These are phyloP conservation scores for Drosophila neocordata DNA, from an alignment of 1,140 invertebrate species.

Conservation along the genomic window DNA sequence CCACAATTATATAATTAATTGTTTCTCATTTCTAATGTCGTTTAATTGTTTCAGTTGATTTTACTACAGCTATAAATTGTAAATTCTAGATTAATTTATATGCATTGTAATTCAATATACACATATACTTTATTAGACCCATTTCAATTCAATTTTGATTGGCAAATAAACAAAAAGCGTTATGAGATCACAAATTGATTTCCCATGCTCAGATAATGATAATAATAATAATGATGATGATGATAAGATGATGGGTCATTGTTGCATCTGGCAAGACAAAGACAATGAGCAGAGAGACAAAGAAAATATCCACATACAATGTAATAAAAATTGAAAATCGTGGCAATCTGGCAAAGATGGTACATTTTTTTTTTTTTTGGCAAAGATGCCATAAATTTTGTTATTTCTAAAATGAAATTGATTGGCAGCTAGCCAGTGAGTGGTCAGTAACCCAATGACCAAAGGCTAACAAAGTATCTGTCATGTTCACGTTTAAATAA, in stretches of 20 bases:
- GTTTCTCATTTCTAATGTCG: slow-evolving; percentile 88
- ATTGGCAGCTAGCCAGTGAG: slow-evolving; percentile 59
- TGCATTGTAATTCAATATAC: not conserved
- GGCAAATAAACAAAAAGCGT: slow-evolving; percentile 43
- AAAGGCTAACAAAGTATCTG: slow-evolving; percentile 10
- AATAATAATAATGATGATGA: slow-evolving; percentile 7
- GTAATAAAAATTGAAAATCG: slow-evolving; percentile 59
- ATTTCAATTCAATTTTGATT: slow-evolving; percentile 29
- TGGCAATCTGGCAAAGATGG: slow-evolving; percentile 65
- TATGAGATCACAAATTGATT: slow-evolving; percentile 69
- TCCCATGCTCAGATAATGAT: slow-evolving; percentile 32
- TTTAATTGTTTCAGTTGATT: slow-evolving; percentile 82
- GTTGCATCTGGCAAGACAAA: slow-evolving; percentile 49
- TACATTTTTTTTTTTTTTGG: slow-evolving; percentile 67
- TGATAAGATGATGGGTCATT: not conserved
- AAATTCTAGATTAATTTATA: not conserved
- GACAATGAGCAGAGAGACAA: slow-evolving; percentile 24
- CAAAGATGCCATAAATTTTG: slow-evolving; percentile 61
- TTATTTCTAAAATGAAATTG: slow-evolving; percentile 52
- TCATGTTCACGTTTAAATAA: slow-evolving; percentile 21
- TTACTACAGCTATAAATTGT: slow-evolving; percentile 13
- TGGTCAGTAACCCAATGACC: too few relatives aligned
- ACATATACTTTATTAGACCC: slow-evolving; percentile 19
- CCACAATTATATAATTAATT: too few relatives aligned
- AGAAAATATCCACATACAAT: slow-evolving; percentile 35